phyloP scores from a whole-genome alignment of 2,113 vertebrate genomes.

The Menidia beryllina region DNA sequence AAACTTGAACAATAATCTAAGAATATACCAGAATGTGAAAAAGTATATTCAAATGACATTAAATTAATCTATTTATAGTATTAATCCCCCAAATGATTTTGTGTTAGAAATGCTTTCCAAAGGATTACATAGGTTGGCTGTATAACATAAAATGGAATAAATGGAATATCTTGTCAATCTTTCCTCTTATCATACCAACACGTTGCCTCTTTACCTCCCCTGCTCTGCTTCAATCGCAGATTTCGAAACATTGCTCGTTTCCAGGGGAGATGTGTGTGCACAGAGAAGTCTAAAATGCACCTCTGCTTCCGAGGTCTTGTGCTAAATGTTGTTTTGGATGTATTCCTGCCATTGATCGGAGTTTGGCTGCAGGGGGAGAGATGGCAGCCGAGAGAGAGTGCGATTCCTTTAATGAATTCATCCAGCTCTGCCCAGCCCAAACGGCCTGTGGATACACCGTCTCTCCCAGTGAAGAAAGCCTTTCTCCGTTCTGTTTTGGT shows the following conservation, averaged over 20 bases:
- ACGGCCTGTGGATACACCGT: conserved; percentile 80
- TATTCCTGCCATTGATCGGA: conserved; percentile 84
- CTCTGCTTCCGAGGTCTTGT: conserved; percentile 80
- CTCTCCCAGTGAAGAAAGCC: conserved; percentile 68
- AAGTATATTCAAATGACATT: not conserved
- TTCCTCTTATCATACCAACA: conserved; percentile 68
- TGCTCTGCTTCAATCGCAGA: conserved; percentile 63
- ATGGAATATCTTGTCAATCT: conserved; percentile 54
- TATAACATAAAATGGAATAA: conserved; percentile 18
- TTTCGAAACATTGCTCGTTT: conserved; percentile 67
- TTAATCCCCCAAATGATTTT: not conserved
- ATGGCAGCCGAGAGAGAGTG: conserved; percentile 81
- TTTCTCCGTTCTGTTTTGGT: conserved; percentile 61
- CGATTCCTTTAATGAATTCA: conserved; percentile 84
- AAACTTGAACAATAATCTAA: not conserved
- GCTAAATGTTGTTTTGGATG: conserved; percentile 86
- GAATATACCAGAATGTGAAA: not conserved
- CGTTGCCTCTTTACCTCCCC: conserved; percentile 63
- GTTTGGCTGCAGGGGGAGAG: conserved; percentile 83
- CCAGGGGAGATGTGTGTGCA: conserved; percentile 75
- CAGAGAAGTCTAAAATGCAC: conserved; percentile 80
- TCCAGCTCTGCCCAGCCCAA: conserved; percentile 77
- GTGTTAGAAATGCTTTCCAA: not conserved
- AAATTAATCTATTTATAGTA: not conserved
- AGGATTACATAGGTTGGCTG: not conserved